These are phyloP conservation scores for Pelosia muscerda DNA, from an alignment of 2,888 invertebrate genomes.

Conservation along the genomic window DNA sequence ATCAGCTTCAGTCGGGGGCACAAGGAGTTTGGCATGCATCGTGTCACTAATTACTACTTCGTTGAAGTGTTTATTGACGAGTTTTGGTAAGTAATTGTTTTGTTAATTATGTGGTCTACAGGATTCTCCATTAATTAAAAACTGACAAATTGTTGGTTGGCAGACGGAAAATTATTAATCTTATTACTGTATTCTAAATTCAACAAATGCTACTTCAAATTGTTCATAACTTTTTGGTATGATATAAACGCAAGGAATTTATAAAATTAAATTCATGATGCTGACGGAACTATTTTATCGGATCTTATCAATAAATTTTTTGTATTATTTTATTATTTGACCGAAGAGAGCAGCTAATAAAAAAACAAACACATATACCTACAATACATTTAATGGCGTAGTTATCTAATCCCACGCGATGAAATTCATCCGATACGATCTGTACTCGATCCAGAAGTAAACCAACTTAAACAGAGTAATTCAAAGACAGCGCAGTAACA, in stretches of 20 bases:
- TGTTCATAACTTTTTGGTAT: too few relatives aligned
- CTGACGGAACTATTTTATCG: too few relatives aligned
- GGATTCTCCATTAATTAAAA: background rate
- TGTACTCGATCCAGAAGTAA: conserved; percentile 36
- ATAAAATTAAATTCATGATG: too few relatives aligned
- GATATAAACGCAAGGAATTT: background rate
- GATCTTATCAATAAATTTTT: background rate
- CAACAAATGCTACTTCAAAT: background rate
- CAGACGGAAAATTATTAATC: background rate
- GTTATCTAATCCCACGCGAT: background rate
- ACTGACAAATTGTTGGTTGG: background rate
- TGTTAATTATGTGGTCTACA: conserved; percentile 18
- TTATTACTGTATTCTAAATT: background rate
- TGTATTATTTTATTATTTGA: background rate
- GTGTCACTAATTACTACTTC: conserved; percentile 33
- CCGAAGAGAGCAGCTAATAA: background rate
- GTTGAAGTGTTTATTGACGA: conserved; percentile 25
- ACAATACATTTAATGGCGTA: background rate
- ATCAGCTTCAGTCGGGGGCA: conserved; percentile 33
- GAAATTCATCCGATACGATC: conserved; percentile 9
- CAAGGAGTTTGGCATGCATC: conserved; percentile 25
- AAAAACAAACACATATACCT: too few relatives aligned
- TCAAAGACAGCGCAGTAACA: conserved; percentile 44
- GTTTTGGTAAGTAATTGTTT: conserved; percentile 22
- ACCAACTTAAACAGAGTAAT: conserved; percentile 51